Conservation (phyloP, 2,113 vertebrate species). For the Panthera leo region DNA sequence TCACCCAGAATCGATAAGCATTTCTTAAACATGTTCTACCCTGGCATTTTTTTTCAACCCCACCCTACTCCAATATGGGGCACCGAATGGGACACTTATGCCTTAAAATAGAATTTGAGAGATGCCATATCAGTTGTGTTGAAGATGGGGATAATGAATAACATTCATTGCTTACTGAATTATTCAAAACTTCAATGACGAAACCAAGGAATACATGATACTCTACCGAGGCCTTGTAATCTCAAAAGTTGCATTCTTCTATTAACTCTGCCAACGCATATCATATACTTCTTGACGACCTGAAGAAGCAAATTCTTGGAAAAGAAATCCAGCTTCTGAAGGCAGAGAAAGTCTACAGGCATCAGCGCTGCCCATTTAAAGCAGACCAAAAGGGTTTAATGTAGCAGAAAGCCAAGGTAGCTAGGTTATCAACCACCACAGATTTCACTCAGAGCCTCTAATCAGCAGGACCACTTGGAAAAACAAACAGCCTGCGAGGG, state of each 20-base stretch:
- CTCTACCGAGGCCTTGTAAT: background rate
- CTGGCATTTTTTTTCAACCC: background rate
- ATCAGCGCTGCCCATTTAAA: conserved; percentile 20
- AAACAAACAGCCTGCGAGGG: conserved; percentile 80
- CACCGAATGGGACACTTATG: background rate
- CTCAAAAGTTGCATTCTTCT: background rate
- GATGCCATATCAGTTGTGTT: background rate
- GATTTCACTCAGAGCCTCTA: conserved; percentile 79
- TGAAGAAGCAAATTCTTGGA: background rate
- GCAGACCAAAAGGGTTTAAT: conserved; percentile 60
- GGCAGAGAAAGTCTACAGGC: background rate
- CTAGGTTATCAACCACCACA: conserved; percentile 84
- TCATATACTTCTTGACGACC: background rate
- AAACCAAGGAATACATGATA: background rate
- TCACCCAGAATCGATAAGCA: background rate
- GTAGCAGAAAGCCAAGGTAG: conserved; percentile 70
- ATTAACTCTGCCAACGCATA: background rate
- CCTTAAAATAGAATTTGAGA: background rate
- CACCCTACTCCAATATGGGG: background rate
- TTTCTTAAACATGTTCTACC: background rate
- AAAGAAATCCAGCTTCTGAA: background rate
- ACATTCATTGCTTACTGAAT: background rate
- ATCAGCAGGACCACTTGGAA: conserved; percentile 82
- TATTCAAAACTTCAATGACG: background rate
- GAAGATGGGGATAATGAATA: background rate